Evolutionary conservation across 2,888 invertebrate species (phyloP), one percentile per base, ranked within the genome.

Genomic region (Parelbella ahira): DNA sequence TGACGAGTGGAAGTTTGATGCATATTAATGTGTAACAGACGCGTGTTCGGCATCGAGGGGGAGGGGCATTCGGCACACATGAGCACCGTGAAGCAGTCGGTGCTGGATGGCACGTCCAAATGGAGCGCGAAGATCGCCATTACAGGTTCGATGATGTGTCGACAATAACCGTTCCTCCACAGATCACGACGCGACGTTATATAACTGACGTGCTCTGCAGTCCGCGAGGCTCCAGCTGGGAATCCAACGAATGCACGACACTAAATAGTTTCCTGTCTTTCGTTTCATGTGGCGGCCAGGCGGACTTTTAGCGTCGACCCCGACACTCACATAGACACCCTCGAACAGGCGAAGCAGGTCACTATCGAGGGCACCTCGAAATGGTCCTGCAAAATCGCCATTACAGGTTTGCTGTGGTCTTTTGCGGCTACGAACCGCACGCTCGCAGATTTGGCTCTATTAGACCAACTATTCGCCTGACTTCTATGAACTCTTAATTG

Each of bases 71-170:
- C 93, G 57, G 96, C 97, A 70, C 97, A 98, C 90, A 97, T 99
- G 97, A 97, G 96, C 89, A 94, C 97, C 58, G 97, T 99, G 73
- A 98, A 99, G 91, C 97, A 98, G 90, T 96, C 97, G 74, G 98
- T 99, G 70, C 92, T 99, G 88, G 98, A 99, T 89, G 99, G 99
- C 75, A 99, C 98, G 61, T 98, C 98, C 82, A 99, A 99, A 90
- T 99, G 99, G 99, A 98, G 98, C 75, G 98, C 98, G 73, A 99
- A 99, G 93, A 98, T 99, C 89, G 98, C 97, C 81, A 98, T 99
- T 88, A 99, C 98, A 95, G 98, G 98, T 98, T 94, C 93, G 96
- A 91, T 83, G 77, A 70, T 65, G 70, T 70, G 73, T 56, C 68
- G 71, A 69, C 71, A 54, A 23, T 57, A 56, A 51, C 33, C 44